Base-by-base conservation (phyloP, 2,888 invertebrate genomes). In the Hypolimnas misippus region DNA sequence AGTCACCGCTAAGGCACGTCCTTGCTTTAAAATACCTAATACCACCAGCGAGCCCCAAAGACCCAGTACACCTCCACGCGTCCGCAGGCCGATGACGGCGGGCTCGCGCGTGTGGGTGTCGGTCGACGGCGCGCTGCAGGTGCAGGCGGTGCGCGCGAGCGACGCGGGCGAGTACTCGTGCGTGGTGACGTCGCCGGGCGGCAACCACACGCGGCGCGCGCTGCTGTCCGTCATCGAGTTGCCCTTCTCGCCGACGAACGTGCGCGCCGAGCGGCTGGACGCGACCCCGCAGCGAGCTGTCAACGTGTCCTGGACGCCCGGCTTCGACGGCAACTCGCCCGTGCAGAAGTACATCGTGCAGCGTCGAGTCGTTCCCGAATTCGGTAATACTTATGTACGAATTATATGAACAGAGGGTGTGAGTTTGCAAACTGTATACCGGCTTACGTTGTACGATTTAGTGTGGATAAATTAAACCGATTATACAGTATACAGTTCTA, bases 301-400 rank as follows among this genome's bases (percentile, higher is more conserved):
- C 68, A 97, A 98, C 78, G 95, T 99, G 2, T 96, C 96, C 17
- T 99, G 99, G 99, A 96, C 96, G 10, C 96, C 98, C 0, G 98
- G 98, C 29, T 99, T 99, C 85, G 98, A 99, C 89, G 99, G 99
- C 59, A 99, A 99, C 85, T 98, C 98, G 77, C 97, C 98, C 8
- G 96, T 99, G 63, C 94, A 96, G 74, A 97, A 98, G 81, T 99
- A 97, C 83, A 97, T 98, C 69, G 94, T 99, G 58, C 98, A 99
- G 83, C 96, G 96, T 83, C 94, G 98, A 67, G 96, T 97, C 76
- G 96, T 98, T 25, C 96, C 97, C 1, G 96, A 96, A 84, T 93
- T 97, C 72, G 97, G 97, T 97, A 89, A 92, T 4, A 0, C 93
- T 83, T 35, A 3, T 25, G 2, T 25, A 25, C 25, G 25, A 25